phyloP scores from a whole-genome alignment of 2,113 vertebrate genomes.

The Mesoclemmys tuberculata region DNA sequence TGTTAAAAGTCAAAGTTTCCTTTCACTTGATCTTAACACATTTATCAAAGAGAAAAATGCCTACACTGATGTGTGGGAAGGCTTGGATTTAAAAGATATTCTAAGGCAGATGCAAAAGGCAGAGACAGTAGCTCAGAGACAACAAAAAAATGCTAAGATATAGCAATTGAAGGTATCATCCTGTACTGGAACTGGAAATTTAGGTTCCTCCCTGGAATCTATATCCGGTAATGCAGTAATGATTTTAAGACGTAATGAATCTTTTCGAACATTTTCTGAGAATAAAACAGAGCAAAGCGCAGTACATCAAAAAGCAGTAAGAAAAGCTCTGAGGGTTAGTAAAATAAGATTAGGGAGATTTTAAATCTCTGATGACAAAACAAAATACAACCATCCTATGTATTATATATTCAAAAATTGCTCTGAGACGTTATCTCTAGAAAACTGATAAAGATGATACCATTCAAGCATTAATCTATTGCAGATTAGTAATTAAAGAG shows the following conservation, averaged over 20 bases:
- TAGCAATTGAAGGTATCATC: background rate
- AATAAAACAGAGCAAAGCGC: background rate
- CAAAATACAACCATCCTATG: background rate
- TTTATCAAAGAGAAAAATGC: background rate
- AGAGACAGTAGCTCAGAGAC: background rate
- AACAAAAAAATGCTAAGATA: background rate
- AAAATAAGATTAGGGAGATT: background rate
- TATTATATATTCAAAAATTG: background rate
- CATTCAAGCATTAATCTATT: background rate
- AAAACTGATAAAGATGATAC: background rate
- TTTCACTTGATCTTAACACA: rapidly evolving
- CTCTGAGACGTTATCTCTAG: background rate
- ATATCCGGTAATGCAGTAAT: background rate
- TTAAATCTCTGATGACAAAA: background rate
- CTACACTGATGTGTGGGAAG: background rate
- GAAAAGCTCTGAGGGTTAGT: background rate
- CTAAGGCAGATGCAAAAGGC: background rate
- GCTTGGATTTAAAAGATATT: background rate
- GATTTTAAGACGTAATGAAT: background rate
- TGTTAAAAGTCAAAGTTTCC: rapidly evolving
- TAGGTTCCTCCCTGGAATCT: background rate
- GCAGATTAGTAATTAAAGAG: background rate
- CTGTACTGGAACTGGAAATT: background rate
- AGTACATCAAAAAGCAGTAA: background rate
- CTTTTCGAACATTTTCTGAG: background rate